Evolutionary conservation across 2,888 invertebrate species (phyloP).

Genomic region (Agonopterix subpropinquella): DNA sequence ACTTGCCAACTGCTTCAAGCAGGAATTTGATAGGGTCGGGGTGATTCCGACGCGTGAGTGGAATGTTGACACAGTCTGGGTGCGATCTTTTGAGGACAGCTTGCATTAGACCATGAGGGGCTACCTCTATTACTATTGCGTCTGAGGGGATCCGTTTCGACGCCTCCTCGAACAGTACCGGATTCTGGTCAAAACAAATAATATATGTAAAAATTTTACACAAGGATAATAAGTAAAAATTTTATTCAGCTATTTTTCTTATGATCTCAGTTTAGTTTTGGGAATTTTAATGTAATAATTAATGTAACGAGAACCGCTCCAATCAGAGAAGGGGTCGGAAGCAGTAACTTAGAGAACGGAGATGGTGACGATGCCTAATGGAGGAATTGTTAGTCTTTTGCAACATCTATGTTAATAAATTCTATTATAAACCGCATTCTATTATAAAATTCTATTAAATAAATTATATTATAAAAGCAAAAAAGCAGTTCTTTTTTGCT

Average conservation of each 20-base stretch:
- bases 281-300: too few species aligned
- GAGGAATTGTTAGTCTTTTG: too few species aligned
- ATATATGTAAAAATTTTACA: neutral
- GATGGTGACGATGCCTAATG: too few species aligned
- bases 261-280: too few species aligned
- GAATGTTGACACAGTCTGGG: constrained; percentile 76
- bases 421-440: too few species aligned
- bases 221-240: neutral
- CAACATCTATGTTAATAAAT: too few species aligned
- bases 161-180: constrained; percentile 85
- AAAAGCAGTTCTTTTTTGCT: constrained; percentile 7
- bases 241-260: constrained; percentile 2
- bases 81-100: constrained; percentile 86
- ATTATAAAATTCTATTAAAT: too few species aligned
- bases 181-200: constrained; percentile 34
- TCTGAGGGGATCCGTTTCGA: constrained; percentile 81
- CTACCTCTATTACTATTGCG: constrained; percentile 87
- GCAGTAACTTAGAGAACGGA: too few species aligned
- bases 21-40: constrained; percentile 72
- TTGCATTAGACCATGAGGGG: constrained; percentile 89
- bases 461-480: too few species aligned
- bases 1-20: constrained; percentile 65
- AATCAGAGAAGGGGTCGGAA: too few species aligned
- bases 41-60: constrained; percentile 81
- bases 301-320: too few species aligned